Conservation (phyloP, 2,888 invertebrate species). For the Cephus sareptanus region DNA sequence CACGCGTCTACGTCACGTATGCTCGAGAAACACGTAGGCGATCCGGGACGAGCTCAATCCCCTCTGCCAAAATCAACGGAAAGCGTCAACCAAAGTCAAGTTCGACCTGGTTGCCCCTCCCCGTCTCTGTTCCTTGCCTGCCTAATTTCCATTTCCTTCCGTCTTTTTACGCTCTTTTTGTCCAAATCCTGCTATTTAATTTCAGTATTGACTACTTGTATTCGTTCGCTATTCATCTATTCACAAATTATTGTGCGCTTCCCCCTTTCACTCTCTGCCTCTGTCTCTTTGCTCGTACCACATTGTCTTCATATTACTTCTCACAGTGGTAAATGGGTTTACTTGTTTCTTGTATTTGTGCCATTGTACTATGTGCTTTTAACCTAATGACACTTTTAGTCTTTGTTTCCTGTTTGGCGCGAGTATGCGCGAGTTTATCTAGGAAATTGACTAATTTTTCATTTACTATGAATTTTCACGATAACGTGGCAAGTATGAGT, state of each 20-base stretch:
- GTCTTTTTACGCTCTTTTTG: not conserved
- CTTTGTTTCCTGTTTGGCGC: not conserved
- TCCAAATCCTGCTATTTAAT: not conserved
- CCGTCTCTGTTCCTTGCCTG: no score
- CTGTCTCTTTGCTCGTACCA: not conserved
- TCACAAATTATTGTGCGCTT: not conserved
- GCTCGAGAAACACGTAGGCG: not conserved
- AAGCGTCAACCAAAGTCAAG: constrained; percentile 8
- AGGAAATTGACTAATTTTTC: not conserved
- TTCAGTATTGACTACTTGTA: not conserved
- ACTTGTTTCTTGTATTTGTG: not conserved
- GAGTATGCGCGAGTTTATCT: not conserved
- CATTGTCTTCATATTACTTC: not conserved
- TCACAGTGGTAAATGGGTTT: not conserved
- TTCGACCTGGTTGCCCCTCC: not conserved
- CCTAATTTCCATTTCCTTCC: not conserved
- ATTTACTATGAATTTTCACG: not conserved
- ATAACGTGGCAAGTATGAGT: not conserved
- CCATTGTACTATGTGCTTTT: not conserved
- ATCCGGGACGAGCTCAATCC: constrained; percentile 1
- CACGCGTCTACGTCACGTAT: not conserved
- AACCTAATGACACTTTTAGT: not conserved
- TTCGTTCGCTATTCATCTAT: not conserved
- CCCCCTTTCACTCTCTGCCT: no score
- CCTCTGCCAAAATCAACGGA: constrained; percentile 10